A percentile compares a stretch with the other conserved stretches of the same genome.
These are phyloP conservation scores for Montipora cactus DNA, from an alignment of 64 coral and sea anemone genomes.

Conservation along the genomic window DNA sequence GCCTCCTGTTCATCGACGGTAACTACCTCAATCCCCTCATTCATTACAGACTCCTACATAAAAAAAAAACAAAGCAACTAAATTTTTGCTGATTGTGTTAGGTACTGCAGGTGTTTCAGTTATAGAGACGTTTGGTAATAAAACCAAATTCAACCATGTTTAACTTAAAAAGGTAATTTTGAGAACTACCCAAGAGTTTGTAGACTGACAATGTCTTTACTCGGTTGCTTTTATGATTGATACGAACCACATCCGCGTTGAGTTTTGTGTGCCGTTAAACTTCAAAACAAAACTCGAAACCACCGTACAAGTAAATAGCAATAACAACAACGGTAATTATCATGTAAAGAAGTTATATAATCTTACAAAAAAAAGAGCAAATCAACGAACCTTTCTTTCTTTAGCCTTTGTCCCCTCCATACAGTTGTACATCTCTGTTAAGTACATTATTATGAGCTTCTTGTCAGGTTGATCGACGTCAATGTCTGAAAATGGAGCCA, in stretches of 20 bases:
- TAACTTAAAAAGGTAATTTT: too few species aligned
- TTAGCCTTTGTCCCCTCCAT: constrained; percentile 71
- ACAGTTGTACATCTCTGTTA: constrained; percentile 83
- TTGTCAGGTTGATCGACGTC: constrained; percentile 87
- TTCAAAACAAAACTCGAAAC: too few species aligned
- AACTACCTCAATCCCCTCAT: background rate
- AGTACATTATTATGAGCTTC: constrained; percentile 93
- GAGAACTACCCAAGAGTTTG: too few species aligned
- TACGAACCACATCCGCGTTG: too few species aligned
- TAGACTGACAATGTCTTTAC: too few species aligned
- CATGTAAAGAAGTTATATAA: background rate
- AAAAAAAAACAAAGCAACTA: background rate
- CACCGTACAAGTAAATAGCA: too few species aligned
- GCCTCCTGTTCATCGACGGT: background rate
- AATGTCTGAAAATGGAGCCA: constrained; percentile 55
- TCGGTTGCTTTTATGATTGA: too few species aligned
- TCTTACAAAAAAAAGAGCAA: background rate
- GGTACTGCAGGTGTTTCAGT: too few species aligned
- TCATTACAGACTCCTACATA: background rate
- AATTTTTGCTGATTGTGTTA: background rate
- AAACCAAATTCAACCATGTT: too few species aligned
- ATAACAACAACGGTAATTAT: too few species aligned
- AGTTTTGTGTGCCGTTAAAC: too few species aligned
- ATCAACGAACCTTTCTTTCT: constrained; percentile 35
- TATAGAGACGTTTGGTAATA: too few species aligned